Evolutionary conservation across 2,797 vertebrate species (phyloP).

Genomic region (Coregonus sp.): DNA sequence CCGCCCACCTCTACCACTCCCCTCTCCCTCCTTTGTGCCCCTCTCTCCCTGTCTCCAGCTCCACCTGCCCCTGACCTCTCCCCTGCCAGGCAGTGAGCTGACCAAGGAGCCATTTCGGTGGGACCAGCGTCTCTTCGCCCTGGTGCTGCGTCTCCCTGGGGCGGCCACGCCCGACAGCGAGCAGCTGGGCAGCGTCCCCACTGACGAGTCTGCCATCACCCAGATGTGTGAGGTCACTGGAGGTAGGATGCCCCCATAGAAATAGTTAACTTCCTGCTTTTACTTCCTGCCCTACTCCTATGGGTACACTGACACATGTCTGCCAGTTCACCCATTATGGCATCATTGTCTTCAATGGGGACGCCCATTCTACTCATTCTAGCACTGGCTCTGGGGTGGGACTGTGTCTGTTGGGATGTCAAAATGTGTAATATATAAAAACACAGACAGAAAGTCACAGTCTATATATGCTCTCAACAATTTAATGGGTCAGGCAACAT

Average conservation of each 20-base stretch:
- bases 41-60: slow-evolving; percentile 73
- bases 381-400: neutral
- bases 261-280: neutral
- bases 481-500: too few relatives aligned
- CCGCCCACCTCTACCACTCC: neutral
- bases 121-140: slow-evolving; percentile 97
- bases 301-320: too few relatives aligned
- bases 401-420: neutral
- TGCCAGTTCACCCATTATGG: too few relatives aligned
- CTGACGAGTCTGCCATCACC: slow-evolving; percentile 95
- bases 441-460: too few relatives aligned
- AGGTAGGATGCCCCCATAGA: slow-evolving; percentile 75
- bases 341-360: too few relatives aligned
- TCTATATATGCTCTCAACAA: too few relatives aligned
- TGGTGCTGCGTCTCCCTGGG: slow-evolving; percentile 94
- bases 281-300: too few relatives aligned
- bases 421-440: too few relatives aligned
- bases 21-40: neutral
- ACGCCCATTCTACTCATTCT: too few relatives aligned
- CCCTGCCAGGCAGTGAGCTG: slow-evolving; percentile 94
- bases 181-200: slow-evolving; percentile 95
- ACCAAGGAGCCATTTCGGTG: slow-evolving; percentile 99
- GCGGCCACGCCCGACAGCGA: slow-evolving; percentile 87
- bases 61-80: slow-evolving; percentile 95
- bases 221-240: slow-evolving; percentile 99